Conservation (phyloP, 2,797 vertebrate genomes). For the Tragelaphus oryx region DNA sequence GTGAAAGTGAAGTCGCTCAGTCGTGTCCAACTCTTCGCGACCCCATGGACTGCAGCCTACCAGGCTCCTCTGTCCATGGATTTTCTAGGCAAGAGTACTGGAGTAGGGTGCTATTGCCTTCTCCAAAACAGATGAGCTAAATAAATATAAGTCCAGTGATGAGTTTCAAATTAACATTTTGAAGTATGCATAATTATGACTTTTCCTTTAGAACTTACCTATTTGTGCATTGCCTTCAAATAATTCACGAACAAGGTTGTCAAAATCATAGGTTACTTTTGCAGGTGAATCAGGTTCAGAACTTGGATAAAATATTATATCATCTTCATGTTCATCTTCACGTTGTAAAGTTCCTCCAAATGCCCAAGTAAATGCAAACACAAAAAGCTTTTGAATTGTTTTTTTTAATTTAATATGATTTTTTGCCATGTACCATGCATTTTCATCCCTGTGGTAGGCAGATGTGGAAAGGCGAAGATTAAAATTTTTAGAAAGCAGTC, state of each 20-base stretch:
- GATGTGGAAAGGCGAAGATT: not conserved
- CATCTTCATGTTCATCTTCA: conserved; percentile 70
- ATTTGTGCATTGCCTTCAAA: conserved; percentile 68
- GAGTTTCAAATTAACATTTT: not conserved
- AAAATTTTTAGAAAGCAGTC: not conserved
- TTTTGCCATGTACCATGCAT: conserved; percentile 65
- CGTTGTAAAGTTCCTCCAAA: conserved; percentile 70
- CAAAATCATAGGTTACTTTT: conserved; percentile 73
- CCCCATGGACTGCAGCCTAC: too few species aligned
- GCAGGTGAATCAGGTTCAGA: conserved; percentile 48
- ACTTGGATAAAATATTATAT: conserved; percentile 51
- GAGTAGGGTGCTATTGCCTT: too few species aligned
- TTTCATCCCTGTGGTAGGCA: not conserved
- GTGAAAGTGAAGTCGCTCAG: too few species aligned
- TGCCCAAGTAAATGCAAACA: conserved; percentile 78
- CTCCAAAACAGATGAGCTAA: not conserved
- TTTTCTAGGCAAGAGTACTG: too few species aligned
- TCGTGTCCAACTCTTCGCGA: too few species aligned
- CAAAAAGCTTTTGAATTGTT: conserved; percentile 70
- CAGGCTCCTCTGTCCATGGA: too few species aligned
- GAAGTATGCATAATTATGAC: not conserved
- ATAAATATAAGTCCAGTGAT: not conserved
- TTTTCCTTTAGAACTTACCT: conserved; percentile 57
- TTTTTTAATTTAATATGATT: conserved; percentile 62
- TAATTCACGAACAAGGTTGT: conserved; percentile 74